Evolutionary conservation across 2,113 vertebrate species (phyloP), one percentile per base, ranked within the genome.

Genomic region (Quiscalus mexicanus): DNA sequence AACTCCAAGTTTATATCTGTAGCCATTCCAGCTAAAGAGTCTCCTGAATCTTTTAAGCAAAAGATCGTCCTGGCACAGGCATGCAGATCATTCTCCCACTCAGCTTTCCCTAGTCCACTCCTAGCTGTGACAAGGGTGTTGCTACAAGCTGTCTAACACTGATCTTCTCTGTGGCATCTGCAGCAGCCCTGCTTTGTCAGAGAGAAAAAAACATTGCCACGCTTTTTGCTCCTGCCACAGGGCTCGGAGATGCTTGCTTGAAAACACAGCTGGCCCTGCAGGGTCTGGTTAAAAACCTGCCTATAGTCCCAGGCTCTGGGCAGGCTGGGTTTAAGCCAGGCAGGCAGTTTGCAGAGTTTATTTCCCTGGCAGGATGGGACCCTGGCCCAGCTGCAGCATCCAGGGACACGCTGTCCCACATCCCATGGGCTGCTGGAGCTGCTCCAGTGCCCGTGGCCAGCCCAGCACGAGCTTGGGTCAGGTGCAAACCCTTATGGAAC

Each of bases 381-480:
- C 53, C 45, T 3, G 0, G 84, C 65, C 84, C 88, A 53, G 82
- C n/a, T 7, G 0, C 31, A 9, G 87, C 81, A 75, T 18, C 86
- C 84, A 87, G 53, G 11, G 24, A 4, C 91, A 11, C 2, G 4
- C 64, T 60, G 84, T 62, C 58, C 87, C 19, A 1, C 14, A 9
- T 18, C 44, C 69, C 67, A 33, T 0, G 58, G 70, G 15, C 1
- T 10, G 49, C 4, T 71, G 90, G 85, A 87, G 85, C 82, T 33
- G 84, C 70, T 83, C 58, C 87, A 74, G 20, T 0, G 69, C 71
- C 68, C 24, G 0, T 0, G 15, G 25, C 60, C 93, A 75, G 87
- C 77, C 64, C 22, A 9, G 55, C 67, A 5, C 2, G 0, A 3
- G 27, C 59, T 76, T 11, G 10, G 1, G 45, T 5, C 39, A n/a